These are phyloP conservation scores for Coreoperca whiteheadi DNA, from an alignment of 2,113 vertebrate genomes.

Conservation along the genomic window DNA sequence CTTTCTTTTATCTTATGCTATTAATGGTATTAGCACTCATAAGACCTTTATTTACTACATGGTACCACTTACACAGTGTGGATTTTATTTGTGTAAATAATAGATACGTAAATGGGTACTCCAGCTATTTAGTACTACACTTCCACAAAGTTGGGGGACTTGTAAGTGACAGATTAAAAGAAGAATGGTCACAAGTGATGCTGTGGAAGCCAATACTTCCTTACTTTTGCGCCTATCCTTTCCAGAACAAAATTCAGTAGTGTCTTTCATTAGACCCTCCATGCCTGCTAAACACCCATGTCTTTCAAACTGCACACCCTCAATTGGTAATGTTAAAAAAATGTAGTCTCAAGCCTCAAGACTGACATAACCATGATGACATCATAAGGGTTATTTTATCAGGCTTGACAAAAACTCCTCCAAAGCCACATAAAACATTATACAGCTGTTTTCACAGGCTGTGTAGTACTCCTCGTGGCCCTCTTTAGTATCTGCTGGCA, in stretches of 20 bases:
- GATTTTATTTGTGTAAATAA: neutral
- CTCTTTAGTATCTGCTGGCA: neutral
- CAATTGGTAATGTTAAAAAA: neutral
- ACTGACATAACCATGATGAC: neutral
- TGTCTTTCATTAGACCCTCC: neutral
- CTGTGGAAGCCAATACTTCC: neutral
- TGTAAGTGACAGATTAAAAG: neutral
- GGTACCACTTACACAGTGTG: neutral
- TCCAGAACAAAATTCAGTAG: neutral
- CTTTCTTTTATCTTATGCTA: neutral
- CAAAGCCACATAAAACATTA: neutral
- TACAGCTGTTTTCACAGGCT: neutral
- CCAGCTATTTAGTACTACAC: neutral
- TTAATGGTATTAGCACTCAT: neutral
- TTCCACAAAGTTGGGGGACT: neutral
- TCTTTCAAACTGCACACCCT: neutral
- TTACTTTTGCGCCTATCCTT: neutral
- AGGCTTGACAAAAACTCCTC: neutral
- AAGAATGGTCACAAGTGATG: neutral
- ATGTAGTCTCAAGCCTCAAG: neutral
- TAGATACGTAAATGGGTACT: neutral
- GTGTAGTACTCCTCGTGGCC: neutral
- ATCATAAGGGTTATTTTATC: neutral
- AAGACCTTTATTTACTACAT: neutral
- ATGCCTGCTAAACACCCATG: neutral